Evolutionary conservation across 2,888 invertebrate species (phyloP).

Genomic region (Sinodicranocentrus sp.): DNA sequence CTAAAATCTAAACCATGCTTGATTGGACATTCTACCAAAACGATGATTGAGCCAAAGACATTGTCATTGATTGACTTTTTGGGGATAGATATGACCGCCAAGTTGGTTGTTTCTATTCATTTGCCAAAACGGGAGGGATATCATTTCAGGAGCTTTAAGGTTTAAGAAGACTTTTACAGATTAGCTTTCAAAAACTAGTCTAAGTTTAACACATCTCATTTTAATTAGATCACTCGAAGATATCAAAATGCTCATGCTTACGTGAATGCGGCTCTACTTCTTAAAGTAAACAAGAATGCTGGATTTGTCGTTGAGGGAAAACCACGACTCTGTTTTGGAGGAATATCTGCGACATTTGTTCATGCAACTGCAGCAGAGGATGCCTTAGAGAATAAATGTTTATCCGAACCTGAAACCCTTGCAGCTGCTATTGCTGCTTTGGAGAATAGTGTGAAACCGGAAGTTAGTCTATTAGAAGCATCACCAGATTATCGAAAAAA

Average conservation of each 20-base stretch:
- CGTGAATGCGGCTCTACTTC: constrained; percentile 70
- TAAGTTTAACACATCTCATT: constrained; percentile 14
- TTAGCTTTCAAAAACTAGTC: background rate
- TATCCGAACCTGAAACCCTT: constrained; percentile 80
- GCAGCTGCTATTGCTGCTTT: constrained; percentile 81
- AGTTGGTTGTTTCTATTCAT: constrained; percentile 61
- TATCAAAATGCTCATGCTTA: constrained; percentile 74
- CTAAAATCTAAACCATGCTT: background rate
- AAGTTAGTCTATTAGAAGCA: constrained; percentile 84
- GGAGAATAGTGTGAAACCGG: constrained; percentile 83
- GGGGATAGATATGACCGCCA: constrained; percentile 62
- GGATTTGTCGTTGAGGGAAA: constrained; percentile 39
- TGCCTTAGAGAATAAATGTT: constrained; percentile 79
- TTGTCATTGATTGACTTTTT: constrained; percentile 63
- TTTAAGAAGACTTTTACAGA: too few species aligned
- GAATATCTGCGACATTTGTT: constrained; percentile 75
- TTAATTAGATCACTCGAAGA: constrained; percentile 68
- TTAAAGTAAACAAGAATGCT: constrained; percentile 55
- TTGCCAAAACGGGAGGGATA: constrained; percentile 62
- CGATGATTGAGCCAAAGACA: background rate
- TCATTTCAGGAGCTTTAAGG: constrained; percentile 68
- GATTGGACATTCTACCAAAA: background rate
- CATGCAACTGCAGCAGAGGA: constrained; percentile 83
- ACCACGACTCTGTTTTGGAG: constrained; percentile 68
- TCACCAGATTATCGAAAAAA: constrained; percentile 84